phyloP scores from a whole-genome alignment of 2,888 invertebrate genomes.

The Chrysina gloriosa region DNA sequence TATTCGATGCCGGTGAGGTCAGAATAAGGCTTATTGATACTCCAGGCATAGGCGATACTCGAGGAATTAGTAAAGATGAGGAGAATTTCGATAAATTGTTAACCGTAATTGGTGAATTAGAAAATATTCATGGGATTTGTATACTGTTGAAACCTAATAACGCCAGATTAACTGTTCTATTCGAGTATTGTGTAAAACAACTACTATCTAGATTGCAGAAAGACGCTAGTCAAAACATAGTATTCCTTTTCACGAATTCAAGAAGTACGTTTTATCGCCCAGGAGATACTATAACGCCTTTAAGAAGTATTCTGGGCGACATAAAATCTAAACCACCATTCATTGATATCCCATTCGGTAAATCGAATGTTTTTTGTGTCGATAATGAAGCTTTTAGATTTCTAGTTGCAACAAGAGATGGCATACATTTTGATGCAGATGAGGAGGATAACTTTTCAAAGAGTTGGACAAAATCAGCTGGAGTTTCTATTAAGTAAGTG shows the following conservation, averaged over 20 bases:
- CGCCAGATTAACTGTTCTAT: conserved; percentile 43
- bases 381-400: conserved; percentile 46
- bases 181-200: conserved; percentile 47
- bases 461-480: conserved; percentile 41
- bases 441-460: conserved; percentile 31
- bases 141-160: conserved; percentile 47
- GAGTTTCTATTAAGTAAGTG: conserved; percentile 33
- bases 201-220: conserved; percentile 44
- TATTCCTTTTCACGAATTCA: conserved; percentile 46
- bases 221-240: conserved; percentile 44
- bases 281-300: conserved; percentile 44
- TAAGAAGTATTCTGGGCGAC: conserved; percentile 32
- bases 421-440: conserved; percentile 18
- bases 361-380: conserved; percentile 42
- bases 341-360: conserved; percentile 38
- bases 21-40: conserved; percentile 43
- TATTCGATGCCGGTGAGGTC: background rate
- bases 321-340: conserved; percentile 34
- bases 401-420: conserved; percentile 31
- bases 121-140: conserved; percentile 44
- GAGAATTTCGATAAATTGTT: conserved; percentile 56
- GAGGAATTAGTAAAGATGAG: conserved; percentile 52
- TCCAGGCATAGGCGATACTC: conserved; percentile 51
- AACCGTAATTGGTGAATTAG: conserved; percentile 35
- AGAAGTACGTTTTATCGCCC: conserved; percentile 44